Percentiles rank a stretch among this genome's conserved stretches.
Evolutionary conservation across 2,888 invertebrate species (phyloP).

Genomic region (Zaprionus bogoriensis): DNA sequence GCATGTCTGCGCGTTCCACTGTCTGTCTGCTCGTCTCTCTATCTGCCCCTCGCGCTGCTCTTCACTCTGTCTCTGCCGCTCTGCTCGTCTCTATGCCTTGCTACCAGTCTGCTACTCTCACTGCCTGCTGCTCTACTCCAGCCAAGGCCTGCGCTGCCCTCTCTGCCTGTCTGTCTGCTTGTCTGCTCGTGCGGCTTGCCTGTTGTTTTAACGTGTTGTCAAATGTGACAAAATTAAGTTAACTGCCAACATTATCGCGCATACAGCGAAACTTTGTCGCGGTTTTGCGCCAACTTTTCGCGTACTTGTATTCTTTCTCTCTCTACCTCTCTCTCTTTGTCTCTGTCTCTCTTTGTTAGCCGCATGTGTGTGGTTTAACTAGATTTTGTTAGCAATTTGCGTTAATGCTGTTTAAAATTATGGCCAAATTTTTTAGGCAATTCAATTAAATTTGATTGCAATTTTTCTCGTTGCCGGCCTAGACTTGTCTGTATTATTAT

Average conservation of each 20-base stretch:
- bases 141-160: background rate
- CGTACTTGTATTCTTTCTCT: background rate
- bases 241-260: slow-evolving; percentile 74
- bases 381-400: slow-evolving; percentile 23
- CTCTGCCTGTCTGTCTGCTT: background rate
- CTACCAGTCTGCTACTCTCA: too few relatives aligned
- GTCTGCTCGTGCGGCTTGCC: slow-evolving; percentile 22
- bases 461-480: background rate
- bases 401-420: slow-evolving; percentile 9
- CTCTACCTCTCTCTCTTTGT: background rate
- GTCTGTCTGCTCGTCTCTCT: too few relatives aligned
- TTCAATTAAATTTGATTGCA: background rate
- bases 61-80: background rate
- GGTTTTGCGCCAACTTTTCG: slow-evolving; percentile 24
- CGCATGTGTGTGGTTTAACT: slow-evolving; percentile 17
- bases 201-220: slow-evolving; percentile 75
- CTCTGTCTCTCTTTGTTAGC: background rate
- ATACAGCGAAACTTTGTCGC: slow-evolving; percentile 50
- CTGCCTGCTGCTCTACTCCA: background rate
- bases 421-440: background rate
- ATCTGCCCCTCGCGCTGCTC: too few relatives aligned
- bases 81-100: too few relatives aligned
- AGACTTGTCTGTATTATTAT: background rate
- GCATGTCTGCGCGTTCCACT: slow-evolving; percentile 59
- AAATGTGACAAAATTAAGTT: slow-evolving; percentile 79